Evolutionary conservation across 2,113 vertebrate genomes (phyloP), one percentile per base, ranked within the genome.

Genomic region (Scortum barcoo): DNA sequence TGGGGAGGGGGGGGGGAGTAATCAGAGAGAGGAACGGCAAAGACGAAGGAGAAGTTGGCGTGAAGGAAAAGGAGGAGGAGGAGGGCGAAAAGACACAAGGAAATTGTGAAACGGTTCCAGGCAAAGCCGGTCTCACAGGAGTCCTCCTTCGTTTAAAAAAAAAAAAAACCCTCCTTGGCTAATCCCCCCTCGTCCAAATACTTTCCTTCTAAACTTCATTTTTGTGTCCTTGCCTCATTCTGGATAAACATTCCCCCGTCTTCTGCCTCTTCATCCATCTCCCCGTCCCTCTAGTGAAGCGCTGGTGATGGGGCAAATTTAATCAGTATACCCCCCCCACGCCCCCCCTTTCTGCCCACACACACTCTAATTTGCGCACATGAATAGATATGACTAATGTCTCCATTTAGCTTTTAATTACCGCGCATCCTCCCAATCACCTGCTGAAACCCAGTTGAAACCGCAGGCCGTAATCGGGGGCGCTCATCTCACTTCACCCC

Each of bases 321-420:
- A 91, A 92, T 93, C 88, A 89, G 51, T 33, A 50, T 26, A 19
- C 71, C 72, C 85, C n/a, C n/a, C n/a, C n/a, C n/a, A n/a, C n/a
- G n/a, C n/a, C n/a, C n/a, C n/a, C n/a, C n/a, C n/a, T n/a, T n/a
- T n/a, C n/a, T n/a, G n/a, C n/a, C 73, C 71, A 69, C 74, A 46
- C 73, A 5, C 56, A 50, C 73, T 36, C 73, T n/a, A n/a, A 71
- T 38, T 36, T 78, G 65, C n/a, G 0, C 66, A 28, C 54, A 60
- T 38, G 54, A 79, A 69, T 14, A 81, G 83, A 81, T 72, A 86
- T 84, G 89, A 90, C 81, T 88, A 85, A 91, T 88, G 88, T 73
- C 87, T 84, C 88, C 74, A 83, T 89, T 92, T 90, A 78, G 87
- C 81, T 88, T 90, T 92, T 92, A 91, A 94, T 93, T 92, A 92